Conservation (phyloP, 2,113 vertebrate species). For the Oreochromis niloticus region DNA sequence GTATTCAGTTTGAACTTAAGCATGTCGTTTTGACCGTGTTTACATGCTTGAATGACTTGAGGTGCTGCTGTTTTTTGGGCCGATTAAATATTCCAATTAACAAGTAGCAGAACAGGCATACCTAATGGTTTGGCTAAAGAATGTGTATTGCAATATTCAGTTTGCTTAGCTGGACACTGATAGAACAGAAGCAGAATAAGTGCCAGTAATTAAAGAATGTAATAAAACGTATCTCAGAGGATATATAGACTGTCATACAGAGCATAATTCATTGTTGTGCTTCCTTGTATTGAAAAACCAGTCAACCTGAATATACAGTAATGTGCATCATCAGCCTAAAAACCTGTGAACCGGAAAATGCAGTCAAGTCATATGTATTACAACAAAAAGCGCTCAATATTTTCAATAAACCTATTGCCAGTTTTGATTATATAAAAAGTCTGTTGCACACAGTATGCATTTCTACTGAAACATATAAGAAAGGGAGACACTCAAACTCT, state of each 20-base stretch:
- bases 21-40: neutral
- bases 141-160: neutral
- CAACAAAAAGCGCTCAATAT: neutral
- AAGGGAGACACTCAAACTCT: neutral
- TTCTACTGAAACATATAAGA: neutral
- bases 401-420: neutral
- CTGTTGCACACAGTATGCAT: neutral
- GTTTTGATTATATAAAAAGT: neutral
- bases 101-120: neutral
- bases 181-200: neutral
- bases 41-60: neutral
- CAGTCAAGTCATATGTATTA: neutral
- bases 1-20: neutral
- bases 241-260: neutral
- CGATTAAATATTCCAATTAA: neutral
- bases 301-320: neutral
- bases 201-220: neutral
- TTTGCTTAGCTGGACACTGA: neutral
- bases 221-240: neutral
- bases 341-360: neutral
- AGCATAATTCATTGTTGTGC: neutral
- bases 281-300: neutral
- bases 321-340: neutral
- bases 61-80: neutral
- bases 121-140: neutral